Percentiles rank a stretch among this genome's conserved stretches.
phyloP scores from a whole-genome alignment of 2,113 vertebrate genomes.

The Hippoglossus stenolepis region DNA sequence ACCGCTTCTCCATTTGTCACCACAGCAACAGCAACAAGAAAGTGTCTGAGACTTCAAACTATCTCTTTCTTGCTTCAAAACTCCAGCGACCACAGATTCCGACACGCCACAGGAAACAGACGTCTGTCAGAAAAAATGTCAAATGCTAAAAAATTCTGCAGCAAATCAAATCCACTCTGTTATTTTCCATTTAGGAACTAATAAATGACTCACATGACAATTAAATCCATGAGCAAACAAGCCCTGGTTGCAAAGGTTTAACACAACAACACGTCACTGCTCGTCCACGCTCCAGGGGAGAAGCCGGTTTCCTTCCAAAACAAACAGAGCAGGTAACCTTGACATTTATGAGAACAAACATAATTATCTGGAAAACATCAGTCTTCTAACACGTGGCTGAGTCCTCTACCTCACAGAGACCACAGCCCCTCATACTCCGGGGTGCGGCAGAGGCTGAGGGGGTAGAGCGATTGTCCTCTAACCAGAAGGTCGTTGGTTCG shows the following conservation, averaged over 20 bases:
- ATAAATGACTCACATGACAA: background rate
- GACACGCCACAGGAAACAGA: background rate
- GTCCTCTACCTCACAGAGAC: background rate
- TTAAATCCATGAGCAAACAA: background rate
- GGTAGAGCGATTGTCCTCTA: no score
- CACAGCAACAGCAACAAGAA: conserved; percentile 3
- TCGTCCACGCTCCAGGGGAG: background rate
- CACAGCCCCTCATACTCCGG: background rate
- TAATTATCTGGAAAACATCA: background rate
- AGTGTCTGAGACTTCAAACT: conserved; percentile 8
- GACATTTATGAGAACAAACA: conserved; percentile 6
- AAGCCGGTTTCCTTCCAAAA: background rate
- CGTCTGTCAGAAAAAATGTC: conserved; percentile 9
- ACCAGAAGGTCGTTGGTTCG: no score
- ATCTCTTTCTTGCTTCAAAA: conserved; percentile 1
- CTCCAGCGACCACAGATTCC: conserved; percentile 8
- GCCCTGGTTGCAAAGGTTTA: background rate
- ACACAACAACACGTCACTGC: background rate
- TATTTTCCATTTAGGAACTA: background rate
- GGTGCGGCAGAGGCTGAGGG: no score
- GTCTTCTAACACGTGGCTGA: background rate
- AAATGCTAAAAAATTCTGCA: conserved; percentile 1
- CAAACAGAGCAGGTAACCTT: background rate
- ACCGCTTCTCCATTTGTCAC: background rate
- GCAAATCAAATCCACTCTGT: background rate